A percentile compares a stretch with the other conserved stretches of the same genome.
Evolutionary conservation across 2,888 invertebrate species (phyloP).

Genomic region (Tetragnatha montana): DNA sequence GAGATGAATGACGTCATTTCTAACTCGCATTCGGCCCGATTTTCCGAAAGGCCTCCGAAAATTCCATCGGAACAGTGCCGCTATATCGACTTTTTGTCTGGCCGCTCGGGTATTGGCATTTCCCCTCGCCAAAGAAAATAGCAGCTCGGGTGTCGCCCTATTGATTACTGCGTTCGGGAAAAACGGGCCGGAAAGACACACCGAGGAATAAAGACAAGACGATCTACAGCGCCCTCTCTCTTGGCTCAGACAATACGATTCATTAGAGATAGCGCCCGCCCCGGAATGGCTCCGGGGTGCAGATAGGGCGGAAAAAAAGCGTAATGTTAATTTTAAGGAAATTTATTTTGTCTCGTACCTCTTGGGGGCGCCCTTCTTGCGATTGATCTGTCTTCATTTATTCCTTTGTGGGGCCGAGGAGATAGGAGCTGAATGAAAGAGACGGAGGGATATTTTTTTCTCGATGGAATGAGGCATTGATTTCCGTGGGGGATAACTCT

Average conservation of each 20-base stretch:
- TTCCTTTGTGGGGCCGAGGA: not conserved
- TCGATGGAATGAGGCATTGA: not conserved
- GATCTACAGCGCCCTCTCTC: not conserved
- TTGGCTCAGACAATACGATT: slow-evolving; percentile 24
- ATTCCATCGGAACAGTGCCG: slow-evolving; percentile 40
- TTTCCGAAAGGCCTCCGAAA: slow-evolving; percentile 25
- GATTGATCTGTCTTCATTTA: not conserved
- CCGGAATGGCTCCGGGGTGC: not conserved
- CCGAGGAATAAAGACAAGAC: not conserved
- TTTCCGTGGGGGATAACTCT: not conserved
- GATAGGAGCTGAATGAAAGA: not conserved
- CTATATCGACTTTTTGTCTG: slow-evolving; percentile 47
- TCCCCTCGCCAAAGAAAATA: not conserved
- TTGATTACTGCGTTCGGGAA: slow-evolving; percentile 17
- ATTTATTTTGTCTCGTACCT: slow-evolving; percentile 20
- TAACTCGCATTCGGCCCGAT: too few species aligned
- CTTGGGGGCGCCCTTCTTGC: not conserved
- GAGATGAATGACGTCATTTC: too few species aligned
- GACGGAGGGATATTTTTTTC: not conserved
- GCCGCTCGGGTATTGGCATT: slow-evolving; percentile 41
- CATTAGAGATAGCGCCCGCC: slow-evolving; percentile 19
- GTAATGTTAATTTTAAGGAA: slow-evolving; percentile 25
- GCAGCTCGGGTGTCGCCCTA: slow-evolving; percentile 19
- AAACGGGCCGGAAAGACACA: not conserved
- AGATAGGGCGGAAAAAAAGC: not conserved